These are phyloP conservation scores for Stegodyphus mimosarum DNA, from an alignment of 1,140 invertebrate species.

Conservation along the genomic window DNA sequence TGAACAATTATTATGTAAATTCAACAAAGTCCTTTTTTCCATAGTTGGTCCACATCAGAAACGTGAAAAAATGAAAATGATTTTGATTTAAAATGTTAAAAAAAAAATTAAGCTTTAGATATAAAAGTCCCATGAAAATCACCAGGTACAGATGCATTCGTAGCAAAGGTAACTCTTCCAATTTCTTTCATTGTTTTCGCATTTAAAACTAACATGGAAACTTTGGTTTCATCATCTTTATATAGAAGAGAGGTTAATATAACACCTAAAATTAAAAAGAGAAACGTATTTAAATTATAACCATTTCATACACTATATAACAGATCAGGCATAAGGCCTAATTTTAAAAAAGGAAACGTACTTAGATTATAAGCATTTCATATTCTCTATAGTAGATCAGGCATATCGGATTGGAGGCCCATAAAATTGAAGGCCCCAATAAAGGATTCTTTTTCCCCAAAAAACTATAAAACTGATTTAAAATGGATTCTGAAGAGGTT, in stretches of 20 bases:
- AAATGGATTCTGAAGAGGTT: too few species aligned
- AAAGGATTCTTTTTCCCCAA: too few species aligned
- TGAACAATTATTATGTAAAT: too few species aligned
- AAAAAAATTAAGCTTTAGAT: not conserved
- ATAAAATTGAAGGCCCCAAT: too few species aligned
- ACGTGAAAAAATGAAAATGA: too few species aligned
- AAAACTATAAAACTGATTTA: too few species aligned
- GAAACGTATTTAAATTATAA: not conserved
- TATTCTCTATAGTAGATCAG: too few species aligned
- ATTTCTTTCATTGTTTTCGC: conserved; percentile 5
- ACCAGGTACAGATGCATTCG: not conserved
- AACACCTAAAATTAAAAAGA: not conserved
- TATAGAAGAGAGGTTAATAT: not conserved
- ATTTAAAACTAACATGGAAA: not conserved
- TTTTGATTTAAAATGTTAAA: too few species aligned
- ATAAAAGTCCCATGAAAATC: conserved; percentile 9
- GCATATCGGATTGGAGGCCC: too few species aligned
- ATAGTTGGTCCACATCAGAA: too few species aligned
- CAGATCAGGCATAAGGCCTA: too few species aligned
- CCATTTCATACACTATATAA: not conserved
- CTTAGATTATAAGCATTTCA: not conserved
- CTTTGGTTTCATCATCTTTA: not conserved
- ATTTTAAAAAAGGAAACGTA: not conserved
- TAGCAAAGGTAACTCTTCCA: not conserved
- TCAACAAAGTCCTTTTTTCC: too few species aligned